Evolutionary conservation across 2,113 vertebrate genomes (phyloP), one percentile per base, ranked within the genome.

Genomic region (Vidua chalybeata): DNA sequence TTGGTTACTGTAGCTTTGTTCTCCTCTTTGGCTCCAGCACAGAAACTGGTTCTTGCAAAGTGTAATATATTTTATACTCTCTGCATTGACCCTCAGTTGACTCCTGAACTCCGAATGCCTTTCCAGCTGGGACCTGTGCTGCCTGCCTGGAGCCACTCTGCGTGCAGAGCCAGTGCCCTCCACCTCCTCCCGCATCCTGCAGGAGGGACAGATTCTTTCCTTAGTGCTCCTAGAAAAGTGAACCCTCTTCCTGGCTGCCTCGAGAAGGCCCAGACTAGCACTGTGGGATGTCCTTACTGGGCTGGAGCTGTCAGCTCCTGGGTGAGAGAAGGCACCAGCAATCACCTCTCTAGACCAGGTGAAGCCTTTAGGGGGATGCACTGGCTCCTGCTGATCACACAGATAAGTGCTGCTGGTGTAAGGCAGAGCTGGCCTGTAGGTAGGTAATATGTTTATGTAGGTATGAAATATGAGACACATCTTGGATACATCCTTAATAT

Each of bases 71-170:
- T 87, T 87, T 27, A 73, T 67, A 37, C 13, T 49, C 2, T 23
- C 14, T 17, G 16, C 2, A 2, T 2, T 93, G 92, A 89, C 77
- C 84, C 56, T 55, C 55, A 15, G 73, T 8, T 93, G 84, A 79
- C 84, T 89, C 49, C 15, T 66, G 76, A 94, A 75, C 90, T 87
- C 49, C 55, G 39, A 73, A 71, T 35, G 73, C 79, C 48, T 82
- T 68, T 52, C 69, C 5, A 55, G 55, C 78, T 6, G 15, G 59
- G 48, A 45, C 23, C 27, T 9, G 10, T 10, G 39, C 81, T 94
- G 69, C 58, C 72, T 84, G 54, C 45, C 58, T 66, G 7, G 18
- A 79, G 85, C 35, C 55, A 31, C 51, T 39, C 43, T 81, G 73
- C 16, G 1, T 21, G 52, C 64, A 63, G 63, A 81, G 0, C 62